Evolutionary conservation across 2,797 vertebrate species (phyloP).

Genomic region (Pseudotriccus pelzelni): DNA sequence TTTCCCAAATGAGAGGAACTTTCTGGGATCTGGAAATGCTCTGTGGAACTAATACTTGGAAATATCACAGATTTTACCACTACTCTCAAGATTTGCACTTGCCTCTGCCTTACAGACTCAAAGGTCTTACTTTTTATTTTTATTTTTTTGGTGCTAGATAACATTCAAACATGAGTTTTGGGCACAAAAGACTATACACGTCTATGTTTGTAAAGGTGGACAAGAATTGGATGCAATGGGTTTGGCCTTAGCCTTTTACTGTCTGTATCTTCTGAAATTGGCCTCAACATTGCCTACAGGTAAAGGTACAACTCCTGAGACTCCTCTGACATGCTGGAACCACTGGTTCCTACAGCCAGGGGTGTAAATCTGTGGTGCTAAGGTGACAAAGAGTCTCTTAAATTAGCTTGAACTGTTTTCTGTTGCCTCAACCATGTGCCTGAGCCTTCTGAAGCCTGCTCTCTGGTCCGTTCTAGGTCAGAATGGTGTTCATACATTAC

Average conservation of each 20-base stretch:
- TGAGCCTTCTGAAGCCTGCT: background rate
- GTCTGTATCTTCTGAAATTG: rapidly evolving
- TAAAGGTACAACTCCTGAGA: background rate
- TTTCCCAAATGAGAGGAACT: background rate
- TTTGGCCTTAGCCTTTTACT: background rate
- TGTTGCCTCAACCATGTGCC: rapidly evolving
- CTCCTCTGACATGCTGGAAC: background rate
- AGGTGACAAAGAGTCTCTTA: background rate
- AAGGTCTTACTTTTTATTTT: background rate
- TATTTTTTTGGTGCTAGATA: background rate
- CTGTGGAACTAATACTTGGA: background rate
- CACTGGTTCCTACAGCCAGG: background rate
- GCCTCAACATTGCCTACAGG: rapidly evolving
- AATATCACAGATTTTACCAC: background rate
- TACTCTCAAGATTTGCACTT: background rate
- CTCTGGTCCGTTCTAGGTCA: background rate
- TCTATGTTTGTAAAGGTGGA: background rate
- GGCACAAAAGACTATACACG: background rate
- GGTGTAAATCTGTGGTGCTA: background rate
- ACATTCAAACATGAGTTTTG: background rate
- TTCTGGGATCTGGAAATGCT: background rate
- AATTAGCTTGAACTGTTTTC: background rate
- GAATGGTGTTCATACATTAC: background rate
- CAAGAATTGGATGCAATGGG: rapidly evolving
- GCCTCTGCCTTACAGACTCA: background rate